Base-by-base conservation (phyloP, 2,888 invertebrate genomes). In the Lepidocyrtoides sp. region DNA sequence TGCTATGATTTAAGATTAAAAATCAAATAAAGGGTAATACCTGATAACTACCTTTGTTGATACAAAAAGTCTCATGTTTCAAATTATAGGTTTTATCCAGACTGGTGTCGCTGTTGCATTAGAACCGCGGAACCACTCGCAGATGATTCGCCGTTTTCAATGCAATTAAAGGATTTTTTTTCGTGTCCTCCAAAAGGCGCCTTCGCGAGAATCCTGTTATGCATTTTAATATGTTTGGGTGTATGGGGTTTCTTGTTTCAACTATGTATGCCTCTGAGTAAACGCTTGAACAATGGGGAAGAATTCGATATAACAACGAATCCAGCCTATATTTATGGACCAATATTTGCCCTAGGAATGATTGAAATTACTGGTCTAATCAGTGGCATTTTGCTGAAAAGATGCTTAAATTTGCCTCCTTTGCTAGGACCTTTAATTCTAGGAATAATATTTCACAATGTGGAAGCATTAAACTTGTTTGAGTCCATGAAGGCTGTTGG, bases 371-470 rank as follows among this genome's bases (percentile, higher is more conserved):
- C 96, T 12, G 97, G 98, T 0, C 97, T 98, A 95, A 97, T 98
- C 94, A 98, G 98, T 10, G 98, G 98, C 14, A 88, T 93, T 97
- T 95, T 98, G 32, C 96, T 98, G 95, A 96, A 97, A 95, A 96
- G 97, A 92, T 95, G 98, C 93, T 97, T 98, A 26, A 97, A 97
- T 10, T 95, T 98, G 90, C 98, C 98, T 0, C 97, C 98, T 0
- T 96, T 98, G 14, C 97, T 98, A 94, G 98, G 98, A 81, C 98
- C 98, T 98, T 96, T 98, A 23, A 95, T 98, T 93, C 97, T 97
- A 63, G 98, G 98, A 94, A 96, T 98, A 82, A 94, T 98, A 57
- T 96, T 97, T 94, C 97, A 96, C 95, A 93, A 93, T 41, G 63
- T 91, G 0, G 66, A 81, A 14, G 7, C 75, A 0, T n/a, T 93